phyloP scores from a whole-genome alignment of 2,888 invertebrate species.

The Pandemis heparana region DNA sequence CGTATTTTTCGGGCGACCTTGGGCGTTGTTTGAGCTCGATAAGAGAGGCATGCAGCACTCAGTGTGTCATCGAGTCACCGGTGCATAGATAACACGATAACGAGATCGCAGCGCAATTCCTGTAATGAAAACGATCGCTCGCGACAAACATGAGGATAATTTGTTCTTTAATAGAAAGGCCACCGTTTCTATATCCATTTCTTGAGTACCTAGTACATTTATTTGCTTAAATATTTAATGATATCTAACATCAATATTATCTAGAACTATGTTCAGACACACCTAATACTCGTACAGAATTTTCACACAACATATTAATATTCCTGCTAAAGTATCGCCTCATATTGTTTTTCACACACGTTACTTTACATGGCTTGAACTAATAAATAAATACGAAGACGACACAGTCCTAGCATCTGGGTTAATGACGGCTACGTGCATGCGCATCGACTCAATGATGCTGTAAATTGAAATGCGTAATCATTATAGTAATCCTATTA shows the following conservation, averaged over 20 bases:
- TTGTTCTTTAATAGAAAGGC: background rate
- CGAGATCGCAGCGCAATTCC: slow-evolving; percentile 55
- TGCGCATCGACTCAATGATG: slow-evolving; percentile 70
- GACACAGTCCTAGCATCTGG: slow-evolving; percentile 58
- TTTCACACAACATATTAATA: background rate
- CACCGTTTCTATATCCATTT: background rate
- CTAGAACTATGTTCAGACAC: no score
- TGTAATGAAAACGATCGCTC: slow-evolving; percentile 18
- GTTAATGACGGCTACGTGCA: slow-evolving; percentile 67
- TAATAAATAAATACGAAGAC: slow-evolving; percentile 10
- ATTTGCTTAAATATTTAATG: background rate
- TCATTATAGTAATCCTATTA: slow-evolving; percentile 73
- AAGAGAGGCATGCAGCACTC: slow-evolving; percentile 60
- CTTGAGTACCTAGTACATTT: no score
- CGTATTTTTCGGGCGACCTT: slow-evolving; percentile 59
- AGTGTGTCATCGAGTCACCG: slow-evolving; percentile 56
- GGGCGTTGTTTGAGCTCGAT: slow-evolving; percentile 60
- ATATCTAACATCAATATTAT: background rate
- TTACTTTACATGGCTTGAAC: slow-evolving; percentile 26
- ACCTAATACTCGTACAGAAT: background rate
- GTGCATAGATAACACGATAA: slow-evolving; percentile 71
- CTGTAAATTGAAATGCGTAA: slow-evolving; percentile 79
- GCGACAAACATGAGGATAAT: slow-evolving; percentile 17
- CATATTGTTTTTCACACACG: background rate
- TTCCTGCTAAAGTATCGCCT: background rate